Evolutionary conservation across 2,113 vertebrate species (phyloP).

Genomic region (Pholis gunnellus): DNA sequence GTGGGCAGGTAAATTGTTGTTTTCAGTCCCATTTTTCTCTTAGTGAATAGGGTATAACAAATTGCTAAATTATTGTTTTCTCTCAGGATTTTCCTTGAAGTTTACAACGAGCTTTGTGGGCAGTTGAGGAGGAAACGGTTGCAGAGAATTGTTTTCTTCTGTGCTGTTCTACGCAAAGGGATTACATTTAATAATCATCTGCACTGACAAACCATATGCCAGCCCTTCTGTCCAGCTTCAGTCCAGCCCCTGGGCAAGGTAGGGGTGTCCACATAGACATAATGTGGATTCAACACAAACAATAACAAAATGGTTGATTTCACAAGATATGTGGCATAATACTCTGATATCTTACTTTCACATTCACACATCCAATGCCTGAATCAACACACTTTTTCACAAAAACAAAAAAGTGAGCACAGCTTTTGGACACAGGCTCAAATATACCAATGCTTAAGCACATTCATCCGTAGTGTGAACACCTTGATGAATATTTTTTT

Average conservation of each 20-base stretch:
- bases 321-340: conserved; percentile 9
- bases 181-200: conserved; percentile 36
- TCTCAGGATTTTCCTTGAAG: conserved; percentile 32
- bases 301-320: conserved; percentile 7
- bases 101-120: neutral
- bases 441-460: conserved; percentile 43
- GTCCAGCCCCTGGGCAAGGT: conserved; percentile 10
- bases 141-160: neutral
- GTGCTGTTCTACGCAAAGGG: conserved; percentile 11
- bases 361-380: conserved; percentile 36
- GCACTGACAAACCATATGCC: conserved; percentile 50
- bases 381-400: conserved; percentile 20
- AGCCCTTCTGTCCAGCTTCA: conserved; percentile 39
- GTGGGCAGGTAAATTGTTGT: conserved; percentile 55
- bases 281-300: conserved; percentile 23
- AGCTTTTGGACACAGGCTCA: conserved; percentile 33
- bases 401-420: conserved; percentile 39
- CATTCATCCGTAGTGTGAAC: conserved; percentile 28
- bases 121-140: neutral
- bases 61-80: conserved; percentile 47
- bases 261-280: conserved; percentile 10
- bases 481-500: neutral
- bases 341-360: conserved; percentile 13
- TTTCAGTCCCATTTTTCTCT: conserved; percentile 35
- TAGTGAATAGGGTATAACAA: conserved; percentile 4